A percentile compares a stretch with the other conserved stretches of the same genome.
Conservation (phyloP, 2,797 vertebrate species). For the Echeneis naucrates region DNA sequence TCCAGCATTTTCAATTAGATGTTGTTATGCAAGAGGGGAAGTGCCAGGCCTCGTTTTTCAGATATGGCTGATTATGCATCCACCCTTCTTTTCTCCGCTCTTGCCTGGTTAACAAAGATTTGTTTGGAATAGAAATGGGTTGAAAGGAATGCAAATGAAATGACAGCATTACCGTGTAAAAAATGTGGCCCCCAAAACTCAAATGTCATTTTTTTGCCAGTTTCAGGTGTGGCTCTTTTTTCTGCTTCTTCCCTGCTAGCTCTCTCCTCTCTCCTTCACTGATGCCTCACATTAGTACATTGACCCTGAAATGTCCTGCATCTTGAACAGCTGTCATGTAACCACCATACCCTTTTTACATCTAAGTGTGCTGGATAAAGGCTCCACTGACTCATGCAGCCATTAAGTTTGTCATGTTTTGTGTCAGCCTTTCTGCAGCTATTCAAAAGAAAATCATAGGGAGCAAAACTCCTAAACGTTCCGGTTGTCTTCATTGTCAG, state of each 20-base stretch:
- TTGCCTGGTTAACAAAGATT: constrained; percentile 3
- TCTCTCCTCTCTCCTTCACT: not conserved
- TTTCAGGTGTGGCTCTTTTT: constrained; percentile 42
- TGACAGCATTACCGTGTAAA: not conserved
- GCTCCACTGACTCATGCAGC: constrained; percentile 37
- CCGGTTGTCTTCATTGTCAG: constrained; percentile 15
- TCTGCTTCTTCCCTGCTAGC: not conserved
- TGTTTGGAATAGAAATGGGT: not conserved
- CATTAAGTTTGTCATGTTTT: constrained; percentile 10
- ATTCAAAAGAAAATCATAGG: constrained; percentile 12
- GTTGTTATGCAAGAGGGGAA: constrained; percentile 68
- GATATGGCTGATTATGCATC: constrained; percentile 35
- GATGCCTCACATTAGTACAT: constrained; percentile 22
- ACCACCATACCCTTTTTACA: constrained; percentile 31
- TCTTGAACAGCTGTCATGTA: constrained; percentile 49
- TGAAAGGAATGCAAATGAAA: not conserved
- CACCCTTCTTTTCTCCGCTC: constrained; percentile 5
- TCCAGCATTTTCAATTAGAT: constrained; percentile 56
- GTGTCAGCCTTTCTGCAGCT: constrained; percentile 7
- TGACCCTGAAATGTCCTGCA: constrained; percentile 65
- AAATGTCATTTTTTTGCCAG: not conserved
- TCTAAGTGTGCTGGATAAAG: constrained; percentile 22
- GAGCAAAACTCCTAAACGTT: constrained; percentile 7
- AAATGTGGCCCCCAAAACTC: not conserved
- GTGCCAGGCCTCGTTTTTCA: constrained; percentile 57